These are phyloP conservation scores for Diarsia dahlii DNA, from an alignment of 2,888 invertebrate species.

Conservation along the genomic window DNA sequence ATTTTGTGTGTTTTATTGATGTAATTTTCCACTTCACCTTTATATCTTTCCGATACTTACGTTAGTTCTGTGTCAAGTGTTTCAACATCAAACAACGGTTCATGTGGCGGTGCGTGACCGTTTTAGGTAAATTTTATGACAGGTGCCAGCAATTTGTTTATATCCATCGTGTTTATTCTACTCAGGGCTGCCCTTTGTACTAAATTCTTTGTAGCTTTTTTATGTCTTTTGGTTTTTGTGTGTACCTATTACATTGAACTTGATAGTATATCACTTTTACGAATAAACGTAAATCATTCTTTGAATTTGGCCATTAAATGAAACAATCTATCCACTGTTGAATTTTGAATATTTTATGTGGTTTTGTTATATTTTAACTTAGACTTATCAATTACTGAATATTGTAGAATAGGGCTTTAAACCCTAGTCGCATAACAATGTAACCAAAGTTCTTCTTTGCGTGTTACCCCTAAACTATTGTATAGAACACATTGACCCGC, in stretches of 20 bases:
- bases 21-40: slow-evolving; percentile 27
- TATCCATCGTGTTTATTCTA: slow-evolving; percentile 55
- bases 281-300: slow-evolving; percentile 15
- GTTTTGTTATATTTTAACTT: background rate
- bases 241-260: slow-evolving; percentile 21
- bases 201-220: slow-evolving; percentile 32
- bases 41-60: slow-evolving; percentile 38
- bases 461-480: slow-evolving; percentile 23
- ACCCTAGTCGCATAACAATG: background rate
- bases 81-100: slow-evolving; percentile 57
- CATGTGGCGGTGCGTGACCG: slow-evolving; percentile 60
- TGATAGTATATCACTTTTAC: slow-evolving; percentile 9
- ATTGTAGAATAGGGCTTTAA: background rate
- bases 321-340: background rate
- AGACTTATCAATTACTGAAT: background rate
- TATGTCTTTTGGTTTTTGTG: slow-evolving; percentile 14
- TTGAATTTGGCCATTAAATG: background rate
- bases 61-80: slow-evolving; percentile 56
- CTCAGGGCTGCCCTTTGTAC: slow-evolving; percentile 55
- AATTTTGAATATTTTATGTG: background rate
- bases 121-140: slow-evolving; percentile 63
- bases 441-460: background rate
- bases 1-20: slow-evolving; percentile 12
- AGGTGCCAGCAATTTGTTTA: slow-evolving; percentile 65
- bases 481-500: slow-evolving; percentile 67